These are phyloP conservation scores for Heliconius eleuchia DNA, from an alignment of 1,140 invertebrate genomes.

Conservation along the genomic window DNA sequence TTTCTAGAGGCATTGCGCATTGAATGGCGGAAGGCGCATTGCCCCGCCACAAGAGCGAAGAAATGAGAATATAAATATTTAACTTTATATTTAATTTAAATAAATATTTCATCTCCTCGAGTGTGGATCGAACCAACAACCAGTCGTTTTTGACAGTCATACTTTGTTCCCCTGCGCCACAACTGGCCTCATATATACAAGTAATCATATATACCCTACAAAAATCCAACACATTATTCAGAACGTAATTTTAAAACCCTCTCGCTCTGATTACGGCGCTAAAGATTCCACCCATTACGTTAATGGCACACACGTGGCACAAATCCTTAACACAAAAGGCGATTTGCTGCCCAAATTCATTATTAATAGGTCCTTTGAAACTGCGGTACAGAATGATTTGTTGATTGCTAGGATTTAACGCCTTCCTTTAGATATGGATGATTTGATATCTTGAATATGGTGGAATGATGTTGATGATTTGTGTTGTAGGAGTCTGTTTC, in stretches of 20 bases:
- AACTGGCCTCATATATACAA: no score
- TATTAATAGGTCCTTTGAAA: slow-evolving; percentile 66
- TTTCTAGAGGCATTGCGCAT: no score
- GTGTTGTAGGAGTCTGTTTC: background rate
- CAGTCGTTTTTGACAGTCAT: no score
- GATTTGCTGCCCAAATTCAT: slow-evolving; percentile 69
- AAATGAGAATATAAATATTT: no score
- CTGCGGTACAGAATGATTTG: slow-evolving; percentile 54
- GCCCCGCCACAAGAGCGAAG: no score
- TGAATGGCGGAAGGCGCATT: no score
- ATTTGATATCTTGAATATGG: background rate
- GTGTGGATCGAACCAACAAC: no score
- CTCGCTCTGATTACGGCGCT: slow-evolving; percentile 38
- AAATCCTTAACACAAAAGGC: slow-evolving; percentile 65
- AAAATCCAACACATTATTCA: background rate
- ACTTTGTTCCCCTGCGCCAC: no score
- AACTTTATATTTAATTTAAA: no score
- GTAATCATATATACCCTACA: background rate
- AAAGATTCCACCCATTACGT: slow-evolving; percentile 60
- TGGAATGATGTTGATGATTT: background rate
- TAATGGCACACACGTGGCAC: slow-evolving; percentile 67
- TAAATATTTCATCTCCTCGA: no score
- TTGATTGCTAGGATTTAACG: slow-evolving; percentile 55
- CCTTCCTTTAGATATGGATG: slow-evolving; percentile 1
- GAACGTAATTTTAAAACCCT: background rate